Evolutionary conservation across 2,113 vertebrate species (phyloP).

Genomic region (Neolamprologus fasciatus): DNA sequence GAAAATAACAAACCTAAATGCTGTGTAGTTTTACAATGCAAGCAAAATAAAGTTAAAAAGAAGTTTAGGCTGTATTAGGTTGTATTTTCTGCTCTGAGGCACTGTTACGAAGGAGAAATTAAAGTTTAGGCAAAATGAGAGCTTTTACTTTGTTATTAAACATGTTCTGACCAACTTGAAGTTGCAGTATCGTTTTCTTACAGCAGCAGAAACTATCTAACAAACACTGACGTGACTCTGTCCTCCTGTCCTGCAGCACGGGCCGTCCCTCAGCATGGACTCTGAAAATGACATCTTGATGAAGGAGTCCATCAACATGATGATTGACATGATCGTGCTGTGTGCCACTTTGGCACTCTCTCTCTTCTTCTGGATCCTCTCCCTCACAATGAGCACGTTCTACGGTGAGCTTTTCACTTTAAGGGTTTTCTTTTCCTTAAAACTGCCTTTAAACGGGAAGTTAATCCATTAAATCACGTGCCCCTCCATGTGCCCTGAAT

Average conservation of each 20-base stretch:
- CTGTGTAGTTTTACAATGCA: neutral
- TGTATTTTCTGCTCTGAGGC: neutral
- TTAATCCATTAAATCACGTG: neutral
- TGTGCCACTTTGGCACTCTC: conserved; percentile 85
- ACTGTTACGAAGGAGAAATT: neutral
- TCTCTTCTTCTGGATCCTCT: conserved; percentile 86
- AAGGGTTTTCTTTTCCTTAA: neutral
- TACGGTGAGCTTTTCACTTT: conserved; percentile 73
- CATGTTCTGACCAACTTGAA: neutral
- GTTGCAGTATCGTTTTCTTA: neutral
- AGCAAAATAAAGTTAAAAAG: neutral
- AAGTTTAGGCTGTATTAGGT: neutral
- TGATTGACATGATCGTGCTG: conserved; percentile 84
- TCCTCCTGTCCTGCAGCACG: neutral
- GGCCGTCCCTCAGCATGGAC: neutral
- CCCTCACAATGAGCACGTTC: conserved; percentile 81
- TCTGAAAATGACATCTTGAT: conserved; percentile 57
- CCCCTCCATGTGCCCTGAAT: neutral
- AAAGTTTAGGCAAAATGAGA: neutral
- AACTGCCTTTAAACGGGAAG: neutral
- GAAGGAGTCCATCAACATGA: conserved; percentile 82
- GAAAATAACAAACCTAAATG: neutral
- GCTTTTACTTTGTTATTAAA: neutral
- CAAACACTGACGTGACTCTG: neutral
- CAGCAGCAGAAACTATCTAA: neutral